Evolutionary conservation across 2,797 vertebrate genomes (phyloP).

Genomic region (Poeciliopsis gracilis): DNA sequence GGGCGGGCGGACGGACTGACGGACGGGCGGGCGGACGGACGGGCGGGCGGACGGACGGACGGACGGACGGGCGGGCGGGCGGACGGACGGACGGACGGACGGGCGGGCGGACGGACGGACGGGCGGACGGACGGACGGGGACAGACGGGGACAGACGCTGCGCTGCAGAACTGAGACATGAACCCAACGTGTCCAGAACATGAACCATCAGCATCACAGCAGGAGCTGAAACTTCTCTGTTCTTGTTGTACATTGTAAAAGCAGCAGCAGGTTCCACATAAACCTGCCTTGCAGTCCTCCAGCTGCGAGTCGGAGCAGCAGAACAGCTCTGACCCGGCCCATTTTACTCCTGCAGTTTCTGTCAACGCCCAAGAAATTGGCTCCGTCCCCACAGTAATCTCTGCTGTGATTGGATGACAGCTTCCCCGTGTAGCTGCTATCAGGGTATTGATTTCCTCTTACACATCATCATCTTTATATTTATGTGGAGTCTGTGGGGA

Average conservation of each 20-base stretch:
- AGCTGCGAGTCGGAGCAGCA: conserved; percentile 1
- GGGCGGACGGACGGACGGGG: too few relatives aligned
- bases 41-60: fast-evolving
- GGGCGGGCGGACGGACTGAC: too few relatives aligned
- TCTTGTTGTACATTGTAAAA: background rate
- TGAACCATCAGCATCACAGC: background rate
- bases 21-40: too few relatives aligned
- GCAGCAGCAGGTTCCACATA: background rate
- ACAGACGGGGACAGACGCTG: too few relatives aligned
- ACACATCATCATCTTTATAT: conserved; percentile 56
- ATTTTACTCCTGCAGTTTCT: background rate
- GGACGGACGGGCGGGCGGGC: too few relatives aligned
- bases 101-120: fast-evolving
- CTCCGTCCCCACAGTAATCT: conserved; percentile 47
- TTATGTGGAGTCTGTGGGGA: conserved; percentile 48
- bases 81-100: too few relatives aligned
- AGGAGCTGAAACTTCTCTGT: background rate
- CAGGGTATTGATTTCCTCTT: conserved; percentile 63
- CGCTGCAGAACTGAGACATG: background rate
- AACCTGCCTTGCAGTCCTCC: conserved; percentile 4
- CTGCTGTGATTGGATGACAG: conserved; percentile 67
- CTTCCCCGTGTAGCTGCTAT: conserved; percentile 57
- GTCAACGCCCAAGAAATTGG: conserved; percentile 45
- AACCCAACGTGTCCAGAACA: background rate
- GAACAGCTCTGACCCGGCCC: conserved; percentile 9